Percentiles rank a stretch among this genome's conserved stretches.
Evolutionary conservation across 2,888 invertebrate genomes (phyloP).

Genomic region (Hetaerina titia): DNA sequence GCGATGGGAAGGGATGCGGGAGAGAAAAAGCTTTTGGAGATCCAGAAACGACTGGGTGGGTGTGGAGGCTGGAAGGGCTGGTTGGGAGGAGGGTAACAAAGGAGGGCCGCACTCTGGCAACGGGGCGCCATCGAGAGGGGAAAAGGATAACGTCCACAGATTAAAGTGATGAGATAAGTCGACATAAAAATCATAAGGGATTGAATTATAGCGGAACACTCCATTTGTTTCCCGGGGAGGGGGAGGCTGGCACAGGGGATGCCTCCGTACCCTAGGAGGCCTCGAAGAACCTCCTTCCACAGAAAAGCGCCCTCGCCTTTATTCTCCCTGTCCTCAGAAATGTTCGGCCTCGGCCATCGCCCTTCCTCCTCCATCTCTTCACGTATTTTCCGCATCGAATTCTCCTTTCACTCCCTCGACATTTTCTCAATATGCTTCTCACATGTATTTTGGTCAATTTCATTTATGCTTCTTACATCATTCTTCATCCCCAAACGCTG

Average conservation of each 20-base stretch:
- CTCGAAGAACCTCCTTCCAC: background rate
- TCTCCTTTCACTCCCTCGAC: too few species aligned
- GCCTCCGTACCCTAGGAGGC: background rate
- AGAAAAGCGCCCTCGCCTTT: background rate
- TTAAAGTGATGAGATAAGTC: slow-evolving; percentile 65
- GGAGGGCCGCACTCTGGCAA: background rate
- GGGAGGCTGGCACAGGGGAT: background rate
- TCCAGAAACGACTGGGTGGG: background rate
- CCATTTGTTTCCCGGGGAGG: background rate
- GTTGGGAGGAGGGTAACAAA: background rate
- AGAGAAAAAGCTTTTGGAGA: background rate
- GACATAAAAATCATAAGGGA: slow-evolving; percentile 57
- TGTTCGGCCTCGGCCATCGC: too few species aligned
- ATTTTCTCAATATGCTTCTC: too few species aligned
- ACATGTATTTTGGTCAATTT: too few species aligned
- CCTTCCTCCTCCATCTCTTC: background rate
- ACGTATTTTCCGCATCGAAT: background rate
- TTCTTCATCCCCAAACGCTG: too few species aligned
- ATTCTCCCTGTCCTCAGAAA: background rate
- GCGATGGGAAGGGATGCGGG: background rate
- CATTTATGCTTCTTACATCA: too few species aligned
- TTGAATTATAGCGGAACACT: slow-evolving; percentile 43
- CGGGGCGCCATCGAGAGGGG: slow-evolving; percentile 23
- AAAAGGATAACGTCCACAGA: slow-evolving; percentile 64
- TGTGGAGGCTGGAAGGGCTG: background rate